Base-by-base conservation (phyloP, 2,888 invertebrate genomes). In the Trichacis sp. region DNA sequence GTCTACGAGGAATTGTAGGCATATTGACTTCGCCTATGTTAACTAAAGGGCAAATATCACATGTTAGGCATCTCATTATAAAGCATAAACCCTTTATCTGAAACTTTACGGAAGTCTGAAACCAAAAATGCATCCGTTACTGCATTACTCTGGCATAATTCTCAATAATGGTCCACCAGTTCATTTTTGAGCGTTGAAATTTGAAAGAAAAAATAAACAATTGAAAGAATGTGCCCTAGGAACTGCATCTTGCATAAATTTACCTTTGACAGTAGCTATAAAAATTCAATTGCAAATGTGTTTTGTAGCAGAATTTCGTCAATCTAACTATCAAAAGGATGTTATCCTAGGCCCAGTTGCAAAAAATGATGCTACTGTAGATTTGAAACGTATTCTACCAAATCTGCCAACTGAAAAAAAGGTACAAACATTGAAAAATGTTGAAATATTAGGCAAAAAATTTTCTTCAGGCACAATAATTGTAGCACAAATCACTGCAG, bases 211-310 rank as follows among this genome's bases (percentile, higher is more conserved):
- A 19, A 65, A 58, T 17, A 56, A 50, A 48, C 36, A 49, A 20
- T 24, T 68, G 9, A 65, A 68, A 59, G 60, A 64, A 40, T 36
- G 38, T 38, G 60, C 58, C 9, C 15, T 24, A 24, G 48, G 38
- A 46, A 61, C 48, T 46, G 17, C 45, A 18, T 61, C 46, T 14
- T 61, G 51, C 51, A 17, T 51, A 2, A 58, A 64, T 50, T 36
- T 57, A 15, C 60, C 61, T 1, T 43, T 60, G 8, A 52, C 61
- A 38, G 54, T 64, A 19, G 48, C 55, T 4, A 57, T 61, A 6
- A 51, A 48, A 12, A 50, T 58, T 33, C 54, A 67, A 33, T 50
- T 64, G 46, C 45, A 56, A 36, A 18, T 54, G 36, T 68, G 68
- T 52, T 54, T 46, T 17, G 24, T 20, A n/a, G 36, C 17, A 11